These are phyloP conservation scores for Leptestheria dahalacensis DNA, from an alignment of 1,140 invertebrate genomes.

Conservation along the genomic window DNA sequence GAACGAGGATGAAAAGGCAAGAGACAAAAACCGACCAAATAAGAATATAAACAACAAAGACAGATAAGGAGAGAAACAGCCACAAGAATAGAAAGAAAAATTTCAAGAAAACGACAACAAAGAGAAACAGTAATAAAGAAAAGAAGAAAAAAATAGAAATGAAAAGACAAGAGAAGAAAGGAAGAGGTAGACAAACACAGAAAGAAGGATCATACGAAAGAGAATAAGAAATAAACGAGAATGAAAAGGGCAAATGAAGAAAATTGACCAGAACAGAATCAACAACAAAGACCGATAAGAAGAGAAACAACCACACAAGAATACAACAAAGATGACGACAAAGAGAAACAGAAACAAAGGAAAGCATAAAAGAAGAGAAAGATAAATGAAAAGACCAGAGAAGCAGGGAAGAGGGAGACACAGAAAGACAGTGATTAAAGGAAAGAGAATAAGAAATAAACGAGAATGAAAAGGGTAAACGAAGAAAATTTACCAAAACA, in stretches of 20 bases:
- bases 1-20: neutral
- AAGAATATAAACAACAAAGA: neutral
- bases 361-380: neutral
- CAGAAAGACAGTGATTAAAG: neutral
- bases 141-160: neutral
- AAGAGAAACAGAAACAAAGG: neutral
- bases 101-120: neutral
- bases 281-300: neutral
- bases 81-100: too few relatives aligned
- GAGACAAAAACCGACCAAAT: neutral
- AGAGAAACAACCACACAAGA: neutral
- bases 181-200: neutral
- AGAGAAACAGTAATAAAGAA: neutral
- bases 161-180: neutral
- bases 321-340: neutral
- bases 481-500: neutral
- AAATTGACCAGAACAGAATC: neutral
- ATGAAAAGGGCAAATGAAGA: neutral
- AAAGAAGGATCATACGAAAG: slow-evolving; percentile 2
- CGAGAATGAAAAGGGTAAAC: neutral
- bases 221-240: neutral
- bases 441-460: neutral
- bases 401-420: neutral
- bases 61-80: too few relatives aligned
- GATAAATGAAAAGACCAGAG: neutral